Evolutionary conservation across 2,113 vertebrate species (phyloP), one percentile per base, ranked within the genome.

Genomic region (Entosphenus tridentatus): DNA sequence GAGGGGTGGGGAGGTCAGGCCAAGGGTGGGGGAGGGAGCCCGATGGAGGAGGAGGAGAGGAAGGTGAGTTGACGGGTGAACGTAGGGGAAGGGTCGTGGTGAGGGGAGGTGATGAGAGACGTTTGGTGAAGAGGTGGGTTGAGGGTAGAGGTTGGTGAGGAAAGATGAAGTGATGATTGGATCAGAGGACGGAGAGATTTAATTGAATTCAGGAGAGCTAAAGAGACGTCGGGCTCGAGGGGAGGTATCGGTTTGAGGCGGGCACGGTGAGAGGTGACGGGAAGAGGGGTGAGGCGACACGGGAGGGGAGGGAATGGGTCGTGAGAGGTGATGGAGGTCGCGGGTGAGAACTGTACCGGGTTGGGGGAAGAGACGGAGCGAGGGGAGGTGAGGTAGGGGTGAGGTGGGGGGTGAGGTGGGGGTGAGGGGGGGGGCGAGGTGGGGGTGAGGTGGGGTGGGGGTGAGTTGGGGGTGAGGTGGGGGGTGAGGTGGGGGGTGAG

Each of bases 111-210:
- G 16, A 18, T 14, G 3, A 11, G 57, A 7, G 18, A 18, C 2
- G 1, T 2, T 2, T 1, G 2, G 1, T 5, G 12, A 1, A 1
- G 13, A 55, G 0, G 13, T 7, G 39, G 39, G 39, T 39, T 39
- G 39, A 39, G 39, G 39, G 39, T 39, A 39, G 39, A 39, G 39
- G 39, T 39, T 39, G 5, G 39, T 39, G 39, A 3, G 39, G 39
- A 39, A 39, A 39, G 39, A 39, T 5, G 39, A 39, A 5, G 39
- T 39, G 77, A 14, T 17, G 11, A 57, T 39, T 39, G 39, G 39
- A 39, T 39, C 39, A 39, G 39, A 39, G 39, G 39, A 39, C 39
- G 4, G 11, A 11, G 3, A 4, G 54, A 8, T 13, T 9, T 9
- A 11, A 56, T 13, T 13, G 21, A n/a, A 9, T 8, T 12, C 8